Base-by-base conservation (phyloP, 2,888 invertebrate genomes). In the Xanthorhoe designata region DNA sequence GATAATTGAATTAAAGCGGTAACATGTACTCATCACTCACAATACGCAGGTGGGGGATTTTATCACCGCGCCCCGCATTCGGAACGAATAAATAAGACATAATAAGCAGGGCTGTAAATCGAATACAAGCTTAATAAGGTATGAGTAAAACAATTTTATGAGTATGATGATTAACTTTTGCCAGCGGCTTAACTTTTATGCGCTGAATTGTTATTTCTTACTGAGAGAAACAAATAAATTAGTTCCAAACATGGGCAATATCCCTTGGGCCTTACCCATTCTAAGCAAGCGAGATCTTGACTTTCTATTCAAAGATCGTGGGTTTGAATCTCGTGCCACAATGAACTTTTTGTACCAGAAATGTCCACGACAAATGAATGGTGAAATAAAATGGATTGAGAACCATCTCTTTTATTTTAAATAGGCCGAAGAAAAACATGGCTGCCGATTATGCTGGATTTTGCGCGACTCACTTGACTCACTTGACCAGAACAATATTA, bases 1-100 rank as follows among this genome's bases (percentile, higher is more conserved):
- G 77, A 78, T 86, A 86, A 86, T 86, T 85, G 83, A 86, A 86
- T 86, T 85, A 86, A 77, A 81, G 76, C 78, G 73, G 79, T 77
- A 77, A 76, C 77, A 76, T 82, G 80, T 81, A 78, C 76, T 84
- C 84, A 86, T 85, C 85, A 81, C 82, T 86, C 85, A 82, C 72
- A 70, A 71, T 79, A 77, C 78, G 70, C 84, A 86, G 85, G 83
- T 85, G 82, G 68, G 72, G 76, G 69, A 59, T 68, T 72, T 74
- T 72, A 74, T 72, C 72, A 70, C 68, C 70, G 32, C 75, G 69
- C 74, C 72, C 66, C 63, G 29, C 64, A 56, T 69, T 70, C 62
- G 58, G 56, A 67, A 71, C 69, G 70, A 75, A 77, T 75, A 74
- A 75, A 75, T 75, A 78, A 78, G 70, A 73, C 63, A 64, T 72